phyloP scores from a whole-genome alignment of 35 echinoderm and acorn worm genomes.

The Stichopus chloronotus region DNA sequence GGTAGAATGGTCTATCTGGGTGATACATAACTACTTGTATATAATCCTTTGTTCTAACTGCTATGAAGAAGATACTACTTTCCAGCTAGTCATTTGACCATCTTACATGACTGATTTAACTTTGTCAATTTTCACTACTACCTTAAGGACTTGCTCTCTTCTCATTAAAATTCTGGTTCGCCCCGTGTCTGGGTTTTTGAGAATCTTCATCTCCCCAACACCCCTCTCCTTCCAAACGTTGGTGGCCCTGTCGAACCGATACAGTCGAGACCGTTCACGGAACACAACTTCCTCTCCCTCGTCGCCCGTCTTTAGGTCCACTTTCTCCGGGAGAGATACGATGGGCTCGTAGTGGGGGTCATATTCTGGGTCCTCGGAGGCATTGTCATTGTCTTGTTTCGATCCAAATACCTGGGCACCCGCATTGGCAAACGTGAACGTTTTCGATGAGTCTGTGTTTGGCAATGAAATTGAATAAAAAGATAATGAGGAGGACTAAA shows the following conservation, averaged over 20 bases:
- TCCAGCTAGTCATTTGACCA: too few relatives aligned
- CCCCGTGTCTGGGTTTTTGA: conserved; percentile 64
- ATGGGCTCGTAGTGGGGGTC: conserved; percentile 86
- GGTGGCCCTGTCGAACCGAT: conserved; percentile 63
- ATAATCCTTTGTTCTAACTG: too few relatives aligned
- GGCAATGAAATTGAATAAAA: not conserved
- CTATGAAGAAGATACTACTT: too few relatives aligned
- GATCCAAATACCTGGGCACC: conserved; percentile 64
- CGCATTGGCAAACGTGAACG: conserved; percentile 68
- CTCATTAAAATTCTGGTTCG: conserved; percentile 71
- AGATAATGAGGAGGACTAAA: not conserved
- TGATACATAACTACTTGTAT: too few relatives aligned
- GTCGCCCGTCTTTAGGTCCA: conserved; percentile 67
- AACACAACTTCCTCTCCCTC: conserved; percentile 72
- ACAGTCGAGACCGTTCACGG: conserved; percentile 60
- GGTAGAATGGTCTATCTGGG: too few relatives aligned
- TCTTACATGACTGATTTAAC: not conserved
- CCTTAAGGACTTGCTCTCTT: conserved; percentile 78
- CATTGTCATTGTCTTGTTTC: conserved; percentile 43
- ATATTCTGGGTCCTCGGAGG: conserved; percentile 57
- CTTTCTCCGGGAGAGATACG: conserved; percentile 57
- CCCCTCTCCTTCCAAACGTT: conserved; percentile 83
- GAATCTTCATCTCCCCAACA: conserved; percentile 76
- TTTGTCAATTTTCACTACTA: not conserved
- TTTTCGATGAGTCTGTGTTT: conserved; percentile 32